A percentile compares a stretch with the other conserved stretches of the same genome.
Conservation (phyloP, 2,113 vertebrate species). For the Mesoclemmys tuberculata region DNA sequence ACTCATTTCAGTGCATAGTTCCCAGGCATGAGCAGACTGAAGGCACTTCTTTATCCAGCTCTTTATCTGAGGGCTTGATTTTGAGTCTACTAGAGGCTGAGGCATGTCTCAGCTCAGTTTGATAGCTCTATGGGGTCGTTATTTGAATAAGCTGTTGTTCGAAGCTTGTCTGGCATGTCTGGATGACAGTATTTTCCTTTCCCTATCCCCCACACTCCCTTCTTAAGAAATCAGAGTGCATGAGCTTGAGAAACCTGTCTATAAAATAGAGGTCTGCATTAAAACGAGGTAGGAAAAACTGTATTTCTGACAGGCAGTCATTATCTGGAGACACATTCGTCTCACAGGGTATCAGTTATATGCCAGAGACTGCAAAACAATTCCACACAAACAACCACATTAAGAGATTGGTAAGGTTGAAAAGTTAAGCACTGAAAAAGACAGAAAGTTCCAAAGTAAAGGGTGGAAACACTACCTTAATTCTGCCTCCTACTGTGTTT, state of each 20-base stretch:
- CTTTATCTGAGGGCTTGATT: neutral
- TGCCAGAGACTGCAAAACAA: slow-evolving; percentile 40
- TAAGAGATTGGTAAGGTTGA: slow-evolving; percentile 35
- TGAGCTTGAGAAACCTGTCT: slow-evolving; percentile 68
- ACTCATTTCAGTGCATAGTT: slow-evolving; percentile 10
- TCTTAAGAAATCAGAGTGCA: slow-evolving; percentile 52
- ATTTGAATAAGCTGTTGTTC: slow-evolving; percentile 70
- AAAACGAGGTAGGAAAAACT: slow-evolving; percentile 60
- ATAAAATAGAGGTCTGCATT: slow-evolving; percentile 57
- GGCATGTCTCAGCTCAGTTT: slow-evolving; percentile 54
- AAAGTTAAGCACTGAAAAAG: slow-evolving; percentile 58
- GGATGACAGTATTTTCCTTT: slow-evolving; percentile 27
- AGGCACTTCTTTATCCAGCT: neutral
- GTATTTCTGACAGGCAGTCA: slow-evolving; percentile 64
- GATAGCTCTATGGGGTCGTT: slow-evolving; percentile 40
- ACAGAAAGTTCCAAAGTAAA: slow-evolving; percentile 50
- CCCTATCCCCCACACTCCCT: neutral
- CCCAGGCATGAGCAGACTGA: slow-evolving; percentile 8
- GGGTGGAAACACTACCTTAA: slow-evolving; percentile 62
- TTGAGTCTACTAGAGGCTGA: slow-evolving; percentile 15
- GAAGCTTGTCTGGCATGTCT: slow-evolving; percentile 44
- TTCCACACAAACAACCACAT: slow-evolving; percentile 29
- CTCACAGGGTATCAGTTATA: slow-evolving; percentile 36
- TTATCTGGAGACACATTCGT: slow-evolving; percentile 55
- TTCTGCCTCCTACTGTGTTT: slow-evolving; percentile 43